Evolutionary conservation across 2,797 vertebrate genomes (phyloP).

Genomic region (Limosa lapponica): DNA sequence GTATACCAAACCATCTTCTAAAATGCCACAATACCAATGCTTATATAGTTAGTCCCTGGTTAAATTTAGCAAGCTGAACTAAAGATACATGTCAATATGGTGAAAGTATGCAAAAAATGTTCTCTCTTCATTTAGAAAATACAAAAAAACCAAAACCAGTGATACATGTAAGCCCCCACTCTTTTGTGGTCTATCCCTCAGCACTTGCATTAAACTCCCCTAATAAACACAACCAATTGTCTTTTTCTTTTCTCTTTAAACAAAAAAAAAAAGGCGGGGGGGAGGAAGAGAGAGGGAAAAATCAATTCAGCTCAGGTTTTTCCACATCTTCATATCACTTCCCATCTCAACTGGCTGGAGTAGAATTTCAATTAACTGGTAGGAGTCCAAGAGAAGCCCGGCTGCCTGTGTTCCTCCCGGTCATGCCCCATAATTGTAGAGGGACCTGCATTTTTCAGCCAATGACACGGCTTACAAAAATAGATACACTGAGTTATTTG

Average conservation of each 20-base stretch:
- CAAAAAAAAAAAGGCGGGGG: background rate
- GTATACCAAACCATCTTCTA: background rate
- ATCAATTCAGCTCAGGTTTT: conserved; percentile 73
- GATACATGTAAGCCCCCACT: background rate
- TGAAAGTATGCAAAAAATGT: background rate
- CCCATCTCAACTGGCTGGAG: conserved; percentile 71
- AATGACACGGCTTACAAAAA: conserved; percentile 77
- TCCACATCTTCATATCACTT: conserved; percentile 77
- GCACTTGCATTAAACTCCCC: conserved; percentile 53
- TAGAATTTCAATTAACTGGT: conserved; percentile 75
- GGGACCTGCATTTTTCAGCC: conserved; percentile 76
- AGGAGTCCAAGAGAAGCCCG: conserved; percentile 57
- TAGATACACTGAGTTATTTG: conserved; percentile 73
- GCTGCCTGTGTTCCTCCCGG: conserved; percentile 60
- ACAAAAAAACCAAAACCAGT: background rate
- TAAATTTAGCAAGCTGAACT: background rate
- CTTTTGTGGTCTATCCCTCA: background rate
- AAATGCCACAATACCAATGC: background rate
- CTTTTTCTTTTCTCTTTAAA: conserved; percentile 41
- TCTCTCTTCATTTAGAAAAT: background rate
- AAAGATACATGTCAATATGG: background rate
- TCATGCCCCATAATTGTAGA: conserved; percentile 76
- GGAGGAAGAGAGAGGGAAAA: background rate
- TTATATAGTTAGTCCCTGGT: background rate
- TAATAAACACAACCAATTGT: conserved; percentile 62